Conservation (phyloP, 2,888 invertebrate genomes). For the Callosobruchus maculatus region DNA sequence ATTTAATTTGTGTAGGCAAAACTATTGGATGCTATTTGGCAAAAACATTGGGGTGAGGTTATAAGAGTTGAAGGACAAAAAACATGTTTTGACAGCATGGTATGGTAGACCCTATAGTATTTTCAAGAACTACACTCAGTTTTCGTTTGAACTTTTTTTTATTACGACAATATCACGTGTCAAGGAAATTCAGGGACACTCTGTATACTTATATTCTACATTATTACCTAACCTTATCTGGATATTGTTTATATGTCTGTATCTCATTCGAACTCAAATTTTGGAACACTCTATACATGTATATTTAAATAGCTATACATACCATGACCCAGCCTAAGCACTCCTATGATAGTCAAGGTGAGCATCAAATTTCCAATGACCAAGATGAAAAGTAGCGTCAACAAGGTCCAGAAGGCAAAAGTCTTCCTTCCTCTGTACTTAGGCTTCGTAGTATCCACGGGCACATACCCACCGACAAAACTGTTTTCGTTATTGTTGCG, state of each 20-base stretch:
- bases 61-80: no score
- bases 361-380: constrained; percentile 77
- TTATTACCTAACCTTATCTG: no score
- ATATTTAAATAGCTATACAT: constrained; percentile 2
- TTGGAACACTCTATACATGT: background rate
- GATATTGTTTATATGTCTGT: background rate
- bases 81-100: no score
- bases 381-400: constrained; percentile 65
- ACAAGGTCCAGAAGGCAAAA: constrained; percentile 77
- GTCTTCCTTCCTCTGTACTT: constrained; percentile 56
- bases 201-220: no score
- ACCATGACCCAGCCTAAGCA: constrained; percentile 75
- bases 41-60: no score
- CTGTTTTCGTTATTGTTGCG: constrained; percentile 36
- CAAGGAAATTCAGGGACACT: no score
- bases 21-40: no score
- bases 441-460: constrained; percentile 42
- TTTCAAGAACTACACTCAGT: no score
- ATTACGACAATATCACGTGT: no score
- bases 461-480: constrained; percentile 43
- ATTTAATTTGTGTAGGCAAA: no score
- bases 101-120: no score
- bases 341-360: constrained; percentile 77
- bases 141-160: no score
- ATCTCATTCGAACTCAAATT: background rate